Base-by-base conservation (phyloP, 2,113 vertebrate genomes). In the Silurus glanis region DNA sequence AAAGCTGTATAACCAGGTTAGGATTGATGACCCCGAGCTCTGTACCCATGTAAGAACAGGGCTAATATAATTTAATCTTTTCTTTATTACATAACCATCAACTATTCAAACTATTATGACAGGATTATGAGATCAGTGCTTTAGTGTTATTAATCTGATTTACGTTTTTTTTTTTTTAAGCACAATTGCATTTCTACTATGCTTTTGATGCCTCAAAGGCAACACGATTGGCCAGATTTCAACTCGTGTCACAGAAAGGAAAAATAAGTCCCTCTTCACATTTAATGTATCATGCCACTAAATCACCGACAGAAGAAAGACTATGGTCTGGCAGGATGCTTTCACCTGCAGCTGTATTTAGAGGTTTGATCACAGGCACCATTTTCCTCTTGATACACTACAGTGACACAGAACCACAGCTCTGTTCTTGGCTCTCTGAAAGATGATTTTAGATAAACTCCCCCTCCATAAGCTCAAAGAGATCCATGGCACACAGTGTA, bases 221-320 rank as follows among this genome's bases (percentile, higher is more conserved):
- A 10, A n/a, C 45, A 19, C 14, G 51, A 84, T 23, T 75, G 78
- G 69, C 62, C 45, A n/a, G 51, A 66, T 85, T 72, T 86, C 84
- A 88, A 55, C 74, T 74, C 64, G 16, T 56, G 37, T 83, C 80
- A 37, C 25, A 79, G 62, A 85, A 9, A 80, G 84, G 61, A 25
- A 55, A 84, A 88, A 76, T 61, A 83, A 79, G 81, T 88, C 47
- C 61, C 49, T 66, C 25, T 37, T 79, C 87, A 86, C 45, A 59
- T 59, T 16, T 84, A 80, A 51, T 69, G 66, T 17, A 76, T 45
- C 17, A n/a, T 84, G 64, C 53, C 53, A 67, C 37, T 83, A 61
- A 88, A 86, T 86, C 81, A 71, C 7, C 56, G 80, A 85, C 45
- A 83, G 76, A 25, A 83, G 51, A 83, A 67, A 79, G 86, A 64